These are phyloP conservation scores for Halocynthia roretzi DNA, from an alignment of 23 tunicate species.

Conservation along the genomic window DNA sequence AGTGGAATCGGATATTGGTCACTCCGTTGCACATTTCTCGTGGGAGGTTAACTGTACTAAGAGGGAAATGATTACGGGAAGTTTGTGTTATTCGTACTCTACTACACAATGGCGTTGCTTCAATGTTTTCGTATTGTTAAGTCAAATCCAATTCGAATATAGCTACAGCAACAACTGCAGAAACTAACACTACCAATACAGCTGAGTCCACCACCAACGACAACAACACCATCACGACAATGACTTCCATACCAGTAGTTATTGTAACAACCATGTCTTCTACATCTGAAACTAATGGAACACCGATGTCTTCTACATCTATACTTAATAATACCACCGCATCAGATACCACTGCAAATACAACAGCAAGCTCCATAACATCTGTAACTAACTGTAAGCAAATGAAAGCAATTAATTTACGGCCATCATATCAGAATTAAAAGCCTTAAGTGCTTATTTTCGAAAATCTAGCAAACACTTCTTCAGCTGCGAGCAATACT, in stretches of 20 bases:
- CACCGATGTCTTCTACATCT: slow-evolving; percentile 1
- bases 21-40: too few relatives aligned
- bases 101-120: too few relatives aligned
- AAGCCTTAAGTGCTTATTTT: too few relatives aligned
- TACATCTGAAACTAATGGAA: neutral
- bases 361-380: neutral
- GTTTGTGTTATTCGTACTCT: too few relatives aligned
- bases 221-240: neutral
- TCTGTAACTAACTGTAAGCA: neutral
- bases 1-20: too few relatives aligned
- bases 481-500: neutral
- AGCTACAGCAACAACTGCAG: slow-evolving; percentile 1
- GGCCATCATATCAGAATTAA: too few relatives aligned
- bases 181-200: neutral
- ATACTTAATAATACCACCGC: neutral
- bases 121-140: too few relatives aligned
- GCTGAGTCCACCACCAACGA: neutral
- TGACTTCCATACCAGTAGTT: neutral
- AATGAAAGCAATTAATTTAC: too few relatives aligned
- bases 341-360: neutral
- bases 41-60: too few relatives aligned
- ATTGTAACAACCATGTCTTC: neutral
- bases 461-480: too few relatives aligned
- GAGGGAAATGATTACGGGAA: too few relatives aligned
- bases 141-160: neutral